These are phyloP conservation scores for Lepilemur septentrionalis DNA, from an alignment of 2,797 vertebrate species.

Conservation along the genomic window DNA sequence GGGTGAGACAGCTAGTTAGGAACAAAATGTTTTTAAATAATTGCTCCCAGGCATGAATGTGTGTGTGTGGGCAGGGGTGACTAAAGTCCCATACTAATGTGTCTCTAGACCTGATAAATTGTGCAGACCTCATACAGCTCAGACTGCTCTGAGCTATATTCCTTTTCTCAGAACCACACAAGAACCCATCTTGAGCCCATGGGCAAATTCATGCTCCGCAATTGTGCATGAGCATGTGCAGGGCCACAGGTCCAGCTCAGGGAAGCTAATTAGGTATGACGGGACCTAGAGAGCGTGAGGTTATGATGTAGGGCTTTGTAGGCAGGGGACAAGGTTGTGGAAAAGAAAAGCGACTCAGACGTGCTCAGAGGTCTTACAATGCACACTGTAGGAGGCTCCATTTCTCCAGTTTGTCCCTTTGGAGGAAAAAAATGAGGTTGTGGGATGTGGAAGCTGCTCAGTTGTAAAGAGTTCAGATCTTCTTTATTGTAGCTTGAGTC, in stretches of 20 bases:
- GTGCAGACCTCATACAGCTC: neutral
- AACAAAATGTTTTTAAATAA: neutral
- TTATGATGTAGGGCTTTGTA: neutral
- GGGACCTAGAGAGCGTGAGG: neutral
- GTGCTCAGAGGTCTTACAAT: neutral
- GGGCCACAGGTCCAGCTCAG: neutral
- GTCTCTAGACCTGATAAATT: neutral
- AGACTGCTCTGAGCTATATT: neutral
- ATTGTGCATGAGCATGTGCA: neutral
- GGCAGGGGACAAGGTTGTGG: neutral
- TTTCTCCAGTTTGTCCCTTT: constrained; percentile 3
- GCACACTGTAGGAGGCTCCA: neutral
- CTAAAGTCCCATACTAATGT: neutral
- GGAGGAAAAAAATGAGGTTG: neutral
- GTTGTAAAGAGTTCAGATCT: neutral
- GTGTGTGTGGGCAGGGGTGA: neutral
- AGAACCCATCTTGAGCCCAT: neutral
- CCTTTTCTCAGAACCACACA: neutral
- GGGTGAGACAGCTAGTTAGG: neutral
- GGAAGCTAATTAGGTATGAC: neutral
- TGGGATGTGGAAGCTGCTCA: neutral
- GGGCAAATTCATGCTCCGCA: neutral
- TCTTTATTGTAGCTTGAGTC: neutral
- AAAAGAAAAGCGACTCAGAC: neutral
- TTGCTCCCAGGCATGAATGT: neutral